These are phyloP conservation scores for Eudyptes chrysolophus DNA, from an alignment of 2,113 vertebrate species.

Conservation along the genomic window DNA sequence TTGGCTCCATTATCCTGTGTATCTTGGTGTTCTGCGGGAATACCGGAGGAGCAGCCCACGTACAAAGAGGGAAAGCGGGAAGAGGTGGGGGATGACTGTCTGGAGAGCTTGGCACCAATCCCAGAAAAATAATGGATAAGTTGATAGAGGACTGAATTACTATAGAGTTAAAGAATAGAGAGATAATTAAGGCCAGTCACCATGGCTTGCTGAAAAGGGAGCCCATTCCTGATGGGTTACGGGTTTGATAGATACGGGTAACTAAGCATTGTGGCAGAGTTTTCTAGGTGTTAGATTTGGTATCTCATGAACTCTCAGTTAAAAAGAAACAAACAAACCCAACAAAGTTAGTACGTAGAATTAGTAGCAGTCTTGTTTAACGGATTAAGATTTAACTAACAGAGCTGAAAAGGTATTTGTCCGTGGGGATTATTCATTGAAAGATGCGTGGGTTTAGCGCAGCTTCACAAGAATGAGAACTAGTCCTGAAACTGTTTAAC, in stretches of 20 bases:
- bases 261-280: neutral
- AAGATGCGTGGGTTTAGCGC: neutral
- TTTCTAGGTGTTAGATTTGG: neutral
- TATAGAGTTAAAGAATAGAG: neutral
- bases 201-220: neutral
- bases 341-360: no score
- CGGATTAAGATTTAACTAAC: neutral
- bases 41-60: accelerated
- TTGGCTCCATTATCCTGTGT: accelerated
- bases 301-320: neutral
- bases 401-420: neutral
- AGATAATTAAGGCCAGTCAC: neutral
- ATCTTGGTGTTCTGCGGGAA: accelerated
- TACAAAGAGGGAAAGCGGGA: neutral
- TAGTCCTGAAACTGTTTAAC: neutral
- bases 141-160: neutral
- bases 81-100: neutral
- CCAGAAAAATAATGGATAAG: neutral
- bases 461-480: neutral
- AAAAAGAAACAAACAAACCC: neutral
- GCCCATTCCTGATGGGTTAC: neutral
- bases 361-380: neutral
- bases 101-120: neutral
- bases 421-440: accelerated
- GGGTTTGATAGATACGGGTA: neutral